Evolutionary conservation across 1,140 invertebrate genomes (phyloP), one percentile per base, ranked within the genome.

Genomic region (Oncopodura yosiiana): DNA sequence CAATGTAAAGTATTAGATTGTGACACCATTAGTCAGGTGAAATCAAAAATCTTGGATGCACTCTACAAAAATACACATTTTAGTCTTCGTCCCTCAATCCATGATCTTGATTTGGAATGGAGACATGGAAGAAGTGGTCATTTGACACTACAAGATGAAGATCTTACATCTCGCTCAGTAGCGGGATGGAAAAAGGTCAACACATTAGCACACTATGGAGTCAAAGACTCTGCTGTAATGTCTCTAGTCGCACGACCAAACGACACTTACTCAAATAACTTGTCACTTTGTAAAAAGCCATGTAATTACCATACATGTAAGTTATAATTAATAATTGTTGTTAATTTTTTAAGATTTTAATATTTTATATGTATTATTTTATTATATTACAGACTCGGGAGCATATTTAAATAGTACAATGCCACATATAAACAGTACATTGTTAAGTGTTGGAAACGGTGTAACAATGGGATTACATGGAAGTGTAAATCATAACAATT

Each of bases 21-120:
- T 78, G 95, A 99, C 78, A 96, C 92, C 24, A 94, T 99, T 70
- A 90, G 85, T 55, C 95, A 99, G 75, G 93, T 98, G 0, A 99
- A 99, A 71, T 83, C 86, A 1, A 99, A 99, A 76, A 94, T 98
- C 54, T 76, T 99, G 30, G 94, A 99, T 74, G 84, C 90, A n/a
- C 77, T 99, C 12, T 95, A 93, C 72, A 93, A 93, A 71, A 93
- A 94, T 70, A 92, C 87, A 19, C 88, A 91, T n/a, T 94, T 90
- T 70, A 93, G 89, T 16, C 72, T 90, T 68, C 76, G 91, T 57
- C 89, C 90, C n/a, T 86, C 87, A 49, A 82, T 93, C 57, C 79
- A 92, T 67, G 90, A 94, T 72, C 86, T 95, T 27, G 91, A 95
- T 76, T 76, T 83, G 61, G 79, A 94, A 75, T 94, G 89, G 89